Base-by-base conservation (phyloP, 92 coral and sea anemone species). In the Scolanthus callimorphus region DNA sequence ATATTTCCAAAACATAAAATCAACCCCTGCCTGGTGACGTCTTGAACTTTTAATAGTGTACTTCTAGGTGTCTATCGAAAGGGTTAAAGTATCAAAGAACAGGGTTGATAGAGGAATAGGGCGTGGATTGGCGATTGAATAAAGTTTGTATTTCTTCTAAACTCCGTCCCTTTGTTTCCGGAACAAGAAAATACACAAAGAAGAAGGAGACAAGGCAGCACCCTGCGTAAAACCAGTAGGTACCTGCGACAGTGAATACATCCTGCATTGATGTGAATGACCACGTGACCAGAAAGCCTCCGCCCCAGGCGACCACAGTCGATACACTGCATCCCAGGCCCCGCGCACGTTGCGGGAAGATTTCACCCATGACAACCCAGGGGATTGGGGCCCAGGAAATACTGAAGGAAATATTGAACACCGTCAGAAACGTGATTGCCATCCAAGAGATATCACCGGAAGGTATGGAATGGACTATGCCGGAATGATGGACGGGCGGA, bases 301-400 rank as follows among this genome's bases (percentile, higher is more conserved):
- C 30, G 1, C 57, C 34, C 95, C 95, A 91, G 27, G 78, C 79
- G 0, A 55, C 45, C 52, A 79, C 39, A 11, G 97, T 72, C 13
- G 91, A 73, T 17, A 87, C 51, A 38, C 91, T 85, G 31, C 91
- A 63, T 0, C 89, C 95, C 23, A 71, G 64, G 24, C 97, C 95
- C 15, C 97, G 91, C 4, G 90, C 95, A 9, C 85, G 80, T 21
- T 72, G 74, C 12, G 97, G 97, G 20, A 91, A 83, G 44, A 91
- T 67, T 69, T 91, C 97, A 0, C 95, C 83, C 83, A 91, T 86
- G 3, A 76, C 64, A 4, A 91, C 74, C 97, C 96, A 91, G 0
- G 97, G 97, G 19, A 91, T 65, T 21, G 97, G 97, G 4, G 95
- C 97, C 96, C 95, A 87, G 11, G 96, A 74, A 4, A 91, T 49